Evolutionary conservation across 2,797 vertebrate species (phyloP), one percentile per base, ranked within the genome.

Genomic region (Acanthopagrus latus): DNA sequence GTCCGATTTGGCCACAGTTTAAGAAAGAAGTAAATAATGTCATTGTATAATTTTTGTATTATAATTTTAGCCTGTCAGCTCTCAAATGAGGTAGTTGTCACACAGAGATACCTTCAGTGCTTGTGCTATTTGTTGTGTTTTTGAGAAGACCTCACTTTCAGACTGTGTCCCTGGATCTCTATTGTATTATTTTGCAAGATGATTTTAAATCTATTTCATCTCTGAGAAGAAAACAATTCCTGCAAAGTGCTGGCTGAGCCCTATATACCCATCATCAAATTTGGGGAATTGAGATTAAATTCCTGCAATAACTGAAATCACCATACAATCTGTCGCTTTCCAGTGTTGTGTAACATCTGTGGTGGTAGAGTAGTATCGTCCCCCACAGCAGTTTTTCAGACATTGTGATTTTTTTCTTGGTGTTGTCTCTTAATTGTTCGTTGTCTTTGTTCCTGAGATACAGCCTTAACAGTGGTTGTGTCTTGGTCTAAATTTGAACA

Each of bases 231-330:
- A 65, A 38, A 7, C 20, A 5, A 5, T 29, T 29, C 10, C n/a
- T 23, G n/a, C 0, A 0, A 41, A 16, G 1, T 51, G 0, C 16
- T 3, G 10, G 11, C 4, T 48, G 10, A 16, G n/a, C 3, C 3
- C 9, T 2, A 7, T 48, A 57, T 50, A 9, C 13, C 4, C 0
- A 2, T 56, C 11, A 25, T 14, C 4, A 16, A 7, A 16, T 48
- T 2, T 27, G 17, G 2, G 4, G 5, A n/a, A 25, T 5, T 43
- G 13, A 10, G 3, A 58, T 43, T 7, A 25, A 13, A 25, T 38
- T 20, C 23, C 14, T n/a, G 1, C n/a, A 14, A 5, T 10, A 29
- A 64, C 18, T 46, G 13, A 59, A 59, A 50, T 12, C 1, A n/a
- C 7, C 3, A 44, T 4, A 1, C 0, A 4, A 13, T 21, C 5